A percentile compares a stretch with the other conserved stretches of the same genome.
These are phyloP conservation scores for Scaeva pyrastri DNA, from an alignment of 2,888 invertebrate species.

Conservation along the genomic window DNA sequence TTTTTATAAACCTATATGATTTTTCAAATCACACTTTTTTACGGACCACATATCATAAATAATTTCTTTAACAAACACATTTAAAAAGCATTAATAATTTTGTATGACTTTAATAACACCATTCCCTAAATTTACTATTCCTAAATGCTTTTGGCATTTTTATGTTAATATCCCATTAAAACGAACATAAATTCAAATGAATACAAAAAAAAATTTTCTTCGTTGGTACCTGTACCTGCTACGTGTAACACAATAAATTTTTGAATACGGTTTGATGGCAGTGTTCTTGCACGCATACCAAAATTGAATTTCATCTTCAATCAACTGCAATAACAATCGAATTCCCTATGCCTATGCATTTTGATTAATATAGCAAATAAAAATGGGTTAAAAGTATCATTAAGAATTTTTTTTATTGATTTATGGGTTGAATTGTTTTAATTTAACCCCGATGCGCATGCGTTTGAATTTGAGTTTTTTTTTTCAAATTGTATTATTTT, in stretches of 20 bases:
- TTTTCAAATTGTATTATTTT: conserved; percentile 13
- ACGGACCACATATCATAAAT: too few relatives aligned
- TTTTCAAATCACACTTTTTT: too few relatives aligned
- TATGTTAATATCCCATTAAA: conserved; percentile 26
- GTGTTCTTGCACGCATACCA: conserved; percentile 21
- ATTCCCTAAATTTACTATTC: conserved; percentile 36
- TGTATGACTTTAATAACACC: conserved; percentile 26
- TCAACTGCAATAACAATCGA: conserved; percentile 7
- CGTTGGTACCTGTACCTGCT: neutral
- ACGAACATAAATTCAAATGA: neutral
- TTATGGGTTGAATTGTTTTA: conserved; percentile 49
- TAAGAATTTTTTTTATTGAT: conserved; percentile 51
- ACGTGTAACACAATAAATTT: conserved; percentile 25
- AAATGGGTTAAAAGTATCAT: conserved; percentile 51
- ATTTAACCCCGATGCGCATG: conserved; percentile 1
- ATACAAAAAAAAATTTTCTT: neutral
- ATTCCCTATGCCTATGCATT: conserved; percentile 44
- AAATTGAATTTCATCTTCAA: too few relatives aligned
- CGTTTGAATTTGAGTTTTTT: conserved; percentile 36
- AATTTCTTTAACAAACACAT: too few relatives aligned
- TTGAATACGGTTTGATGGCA: conserved; percentile 6
- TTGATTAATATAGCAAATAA: conserved; percentile 38
- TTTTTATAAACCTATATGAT: too few relatives aligned
- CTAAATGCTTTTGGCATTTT: conserved; percentile 16
- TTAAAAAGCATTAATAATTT: conserved; percentile 19